Base-by-base conservation (phyloP, 2,113 vertebrate genomes). In the Eulacestoma nigropectus region DNA sequence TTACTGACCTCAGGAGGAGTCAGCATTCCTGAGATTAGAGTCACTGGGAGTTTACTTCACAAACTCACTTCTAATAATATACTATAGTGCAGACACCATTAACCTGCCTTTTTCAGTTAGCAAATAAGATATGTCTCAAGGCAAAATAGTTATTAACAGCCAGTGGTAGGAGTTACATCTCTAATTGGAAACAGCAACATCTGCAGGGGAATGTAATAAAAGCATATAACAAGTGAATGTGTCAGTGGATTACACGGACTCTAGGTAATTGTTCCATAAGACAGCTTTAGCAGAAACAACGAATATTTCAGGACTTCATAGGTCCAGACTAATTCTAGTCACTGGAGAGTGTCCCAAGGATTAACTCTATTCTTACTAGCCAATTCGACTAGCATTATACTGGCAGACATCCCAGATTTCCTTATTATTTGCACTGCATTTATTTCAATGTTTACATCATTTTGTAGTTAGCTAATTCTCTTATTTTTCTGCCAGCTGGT, bases 1-100 rank as follows among this genome's bases (percentile, higher is more conserved):
- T 99, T 98, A 98, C 97, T 99, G 98, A 98, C 98, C 98, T 98
- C 95, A 97, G 97, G 97, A 98, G 97, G 98, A 98, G 98, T 98
- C 98, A 98, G 96, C 98, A 98, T 98, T 99, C 98, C 98, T 97
- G 95, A 98, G 98, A 98, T 98, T 98, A 98, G 97, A 98, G 98
- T 98, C 98, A 98, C 84, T 90, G 97, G 95, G 97, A 97, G 97
- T 98, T 98, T 98, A 96, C 97, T 96, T 98, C 98, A 98, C 98
- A 98, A 98, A 98, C 97, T 98, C 98, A 98, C 98, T 98, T 96
- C 97, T 97, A 97, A 98, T 98, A 98, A 98, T 97, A 98, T 96
- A 97, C 95, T 95, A 95, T 94, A 90, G 82, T 68, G 96, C 96
- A 98, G 97, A 97, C 97, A 97, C 97, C 97, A 98, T 98, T 98